A percentile compares a stretch with the other conserved stretches of the same genome.
phyloP scores from a whole-genome alignment of 2,113 vertebrate genomes.

The Gobiocypris rarus region DNA sequence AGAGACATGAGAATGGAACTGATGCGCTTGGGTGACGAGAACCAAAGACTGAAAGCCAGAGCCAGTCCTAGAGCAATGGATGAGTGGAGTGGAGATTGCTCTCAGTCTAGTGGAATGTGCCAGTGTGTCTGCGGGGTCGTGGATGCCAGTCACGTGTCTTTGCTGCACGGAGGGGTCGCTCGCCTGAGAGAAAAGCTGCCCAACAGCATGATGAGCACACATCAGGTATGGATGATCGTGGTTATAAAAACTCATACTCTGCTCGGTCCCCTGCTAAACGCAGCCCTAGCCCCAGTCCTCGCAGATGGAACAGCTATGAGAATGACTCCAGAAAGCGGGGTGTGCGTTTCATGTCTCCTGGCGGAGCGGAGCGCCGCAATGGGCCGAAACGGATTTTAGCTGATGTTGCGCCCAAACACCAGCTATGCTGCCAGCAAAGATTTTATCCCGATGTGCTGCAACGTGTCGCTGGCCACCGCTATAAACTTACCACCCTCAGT shows the following conservation, averaged over 20 bases:
- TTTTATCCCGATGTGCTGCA: not conserved
- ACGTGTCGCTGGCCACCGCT: not conserved
- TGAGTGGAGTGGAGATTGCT: not conserved
- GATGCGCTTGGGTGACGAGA: not conserved
- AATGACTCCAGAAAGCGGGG: not conserved
- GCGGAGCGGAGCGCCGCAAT: not conserved
- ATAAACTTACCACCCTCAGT: not conserved
- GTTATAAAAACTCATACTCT: too few species aligned
- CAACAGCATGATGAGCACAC: too few species aligned
- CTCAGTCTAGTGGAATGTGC: not conserved
- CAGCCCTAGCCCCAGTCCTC: too few species aligned
- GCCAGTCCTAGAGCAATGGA: not conserved
- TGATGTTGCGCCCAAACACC: conserved; percentile 5
- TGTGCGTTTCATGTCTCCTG: not conserved
- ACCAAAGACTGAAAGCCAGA: not conserved
- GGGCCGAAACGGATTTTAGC: not conserved
- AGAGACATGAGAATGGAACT: conserved; percentile 7
- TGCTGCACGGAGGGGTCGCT: too few species aligned
- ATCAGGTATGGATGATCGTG: too few species aligned
- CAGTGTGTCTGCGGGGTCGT: too few species aligned
- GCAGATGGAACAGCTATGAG: too few species aligned
- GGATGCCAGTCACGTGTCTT: too few species aligned
- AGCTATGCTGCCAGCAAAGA: conserved; percentile 4
- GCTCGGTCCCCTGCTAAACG: too few species aligned
- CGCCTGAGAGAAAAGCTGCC: too few species aligned